These are phyloP conservation scores for Torymus tubicola DNA, from an alignment of 2,888 invertebrate species.

Conservation along the genomic window DNA sequence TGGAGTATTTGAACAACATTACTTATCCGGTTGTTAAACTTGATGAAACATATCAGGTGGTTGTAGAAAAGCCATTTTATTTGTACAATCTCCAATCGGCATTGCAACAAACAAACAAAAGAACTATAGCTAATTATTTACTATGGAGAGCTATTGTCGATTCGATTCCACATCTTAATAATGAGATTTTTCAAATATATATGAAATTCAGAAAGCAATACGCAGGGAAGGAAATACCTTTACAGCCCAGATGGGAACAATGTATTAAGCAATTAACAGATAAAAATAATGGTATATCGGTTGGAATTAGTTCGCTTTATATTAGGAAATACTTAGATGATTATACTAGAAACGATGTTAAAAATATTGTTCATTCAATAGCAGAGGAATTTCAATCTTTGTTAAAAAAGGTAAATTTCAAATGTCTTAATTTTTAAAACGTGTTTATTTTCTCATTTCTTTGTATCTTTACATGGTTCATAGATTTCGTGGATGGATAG, in stretches of 20 bases:
- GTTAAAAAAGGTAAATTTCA: constrained; percentile 20
- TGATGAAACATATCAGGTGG: too few relatives aligned
- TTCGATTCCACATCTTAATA: background rate
- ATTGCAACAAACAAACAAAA: constrained; percentile 79
- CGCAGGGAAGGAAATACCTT: background rate
- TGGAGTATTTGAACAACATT: too few relatives aligned
- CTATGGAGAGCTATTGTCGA: constrained; percentile 85
- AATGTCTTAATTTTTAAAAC: background rate
- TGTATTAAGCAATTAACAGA: constrained; percentile 13
- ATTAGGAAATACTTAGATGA: constrained; percentile 30
- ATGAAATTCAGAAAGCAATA: background rate
- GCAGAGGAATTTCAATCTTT: background rate
- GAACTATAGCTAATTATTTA: constrained; percentile 91
- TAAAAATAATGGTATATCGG: background rate
- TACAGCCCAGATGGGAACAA: constrained; percentile 3
- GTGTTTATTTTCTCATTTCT: background rate
- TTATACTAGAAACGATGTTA: constrained; percentile 3
- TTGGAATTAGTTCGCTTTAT: constrained; percentile 41
- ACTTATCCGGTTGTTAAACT: too few relatives aligned
- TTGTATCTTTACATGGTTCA: too few relatives aligned
- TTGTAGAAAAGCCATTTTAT: too few relatives aligned
- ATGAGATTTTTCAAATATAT: constrained; percentile 13
- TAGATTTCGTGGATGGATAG: constrained; percentile 26
- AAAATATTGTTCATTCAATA: constrained; percentile 9
- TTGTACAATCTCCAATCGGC: constrained; percentile 79